Conservation (phyloP, 2,888 invertebrate species). For the Cephus rjabovi region DNA sequence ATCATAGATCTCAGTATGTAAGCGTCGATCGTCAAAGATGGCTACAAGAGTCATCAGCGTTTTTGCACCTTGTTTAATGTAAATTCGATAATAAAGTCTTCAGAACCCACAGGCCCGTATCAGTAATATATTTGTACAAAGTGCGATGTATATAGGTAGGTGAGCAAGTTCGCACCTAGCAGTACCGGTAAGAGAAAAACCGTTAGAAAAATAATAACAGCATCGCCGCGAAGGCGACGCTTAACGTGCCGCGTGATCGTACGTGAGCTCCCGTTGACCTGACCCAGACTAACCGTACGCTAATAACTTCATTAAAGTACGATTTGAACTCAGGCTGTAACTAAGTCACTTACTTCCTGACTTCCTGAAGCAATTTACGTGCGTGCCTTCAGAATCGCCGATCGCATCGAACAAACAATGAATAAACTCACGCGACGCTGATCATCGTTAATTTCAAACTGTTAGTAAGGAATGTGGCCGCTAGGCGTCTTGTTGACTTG, state of each 20-base stretch:
- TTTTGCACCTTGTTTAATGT: background rate
- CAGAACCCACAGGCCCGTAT: background rate
- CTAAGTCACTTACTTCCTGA: background rate
- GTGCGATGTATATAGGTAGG: background rate
- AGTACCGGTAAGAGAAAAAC: slow-evolving; percentile 17
- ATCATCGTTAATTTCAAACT: background rate
- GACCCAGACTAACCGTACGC: slow-evolving; percentile 25
- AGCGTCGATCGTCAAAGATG: background rate
- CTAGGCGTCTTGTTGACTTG: background rate
- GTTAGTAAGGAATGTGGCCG: background rate
- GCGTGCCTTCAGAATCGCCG: background rate
- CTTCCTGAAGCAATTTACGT: background rate
- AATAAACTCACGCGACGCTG: background rate
- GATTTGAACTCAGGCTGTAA: slow-evolving; percentile 6
- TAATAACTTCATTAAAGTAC: slow-evolving; percentile 38
- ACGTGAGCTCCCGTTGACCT: slow-evolving; percentile 17
- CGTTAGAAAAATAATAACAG: slow-evolving; percentile 40
- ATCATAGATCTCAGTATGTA: background rate
- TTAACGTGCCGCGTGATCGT: slow-evolving; percentile 2
- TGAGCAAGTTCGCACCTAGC: slow-evolving; percentile 13
- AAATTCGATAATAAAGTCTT: background rate
- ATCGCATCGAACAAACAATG: background rate
- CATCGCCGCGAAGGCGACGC: background rate
- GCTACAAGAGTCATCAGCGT: background rate
- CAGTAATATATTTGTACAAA: background rate